Evolutionary conservation across 2,797 vertebrate genomes (phyloP).

Genomic region (Nothura maculosa): DNA sequence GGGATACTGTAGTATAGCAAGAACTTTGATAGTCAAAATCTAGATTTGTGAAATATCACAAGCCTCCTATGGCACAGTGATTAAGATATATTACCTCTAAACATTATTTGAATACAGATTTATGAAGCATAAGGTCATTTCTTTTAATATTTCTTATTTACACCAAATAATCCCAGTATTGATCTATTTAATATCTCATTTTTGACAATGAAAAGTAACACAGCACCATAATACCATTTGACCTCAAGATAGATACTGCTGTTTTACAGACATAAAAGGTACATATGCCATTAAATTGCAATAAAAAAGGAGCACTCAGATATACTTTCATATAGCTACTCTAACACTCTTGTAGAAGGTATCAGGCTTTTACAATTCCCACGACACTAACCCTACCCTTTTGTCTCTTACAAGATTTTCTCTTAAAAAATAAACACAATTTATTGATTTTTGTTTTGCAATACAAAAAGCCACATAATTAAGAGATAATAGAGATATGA

Average conservation of each 20-base stretch:
- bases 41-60: not conserved
- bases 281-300: not conserved
- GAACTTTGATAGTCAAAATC: not conserved
- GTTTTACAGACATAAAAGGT: not conserved
- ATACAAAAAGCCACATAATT: not conserved
- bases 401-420: not conserved
- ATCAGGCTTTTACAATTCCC: not conserved
- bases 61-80: not conserved
- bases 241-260: not conserved
- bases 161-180: not conserved
- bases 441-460: conserved; percentile 58
- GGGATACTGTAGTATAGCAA: fast-evolving
- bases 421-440: not conserved
- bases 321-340: not conserved
- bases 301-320: not conserved
- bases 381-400: not conserved
- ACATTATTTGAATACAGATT: not conserved
- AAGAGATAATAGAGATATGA: conserved; percentile 41
- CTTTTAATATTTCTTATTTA: not conserved
- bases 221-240: not conserved
- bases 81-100: not conserved
- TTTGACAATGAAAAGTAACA: not conserved
- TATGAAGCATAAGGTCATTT: not conserved
- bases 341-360: not conserved
- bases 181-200: not conserved